Base-by-base conservation (phyloP, 1,140 invertebrate genomes). In the Dinothrombium tinctorium region DNA sequence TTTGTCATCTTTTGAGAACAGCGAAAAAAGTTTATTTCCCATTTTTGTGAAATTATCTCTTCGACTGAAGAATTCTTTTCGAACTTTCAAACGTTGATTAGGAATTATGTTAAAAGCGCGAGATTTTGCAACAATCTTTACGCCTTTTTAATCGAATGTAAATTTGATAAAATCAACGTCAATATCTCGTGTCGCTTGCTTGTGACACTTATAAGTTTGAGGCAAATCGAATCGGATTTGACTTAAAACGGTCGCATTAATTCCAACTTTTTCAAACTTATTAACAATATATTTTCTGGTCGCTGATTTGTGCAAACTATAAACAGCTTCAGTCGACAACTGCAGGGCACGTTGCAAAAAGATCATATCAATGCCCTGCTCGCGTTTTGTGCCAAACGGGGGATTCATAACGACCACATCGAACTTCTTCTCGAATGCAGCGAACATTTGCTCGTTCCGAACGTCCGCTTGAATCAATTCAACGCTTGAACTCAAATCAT, bases 391-490 rank as follows among this genome's bases (percentile, higher is more conserved):
- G 2, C 92, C 90, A 69, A 98, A 96, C 14, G 92, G 90, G 17
- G 89, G 90, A 69, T 98, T 98, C 76, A 94, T 89, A 7, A 98
- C 63, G 2, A 92, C 80, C 6, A 79, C 84, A 56, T 96, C 84
- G 63, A 92, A 87, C n/a, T 58, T 57, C 49, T 75, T 73, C 37
- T 69, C 24, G n/a, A n/a, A n/a, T n/a, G n/a, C n/a, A n/a, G n/a
- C n/a, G 39, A 49, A 52, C 26, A 32, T 46, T 11, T 26, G 32
- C 38, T 37, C 32, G 15, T 46, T 24, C n/a, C 32, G 38, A 2
- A 64, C 51, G 54, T 67, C 59, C 23, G 49, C 46, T 32, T 56
- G 53, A 26, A 92, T 51, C 33, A 72, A 59, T 58, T 92, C 82
- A 33, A 82, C 62, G 53, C 71, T 73, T 6, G 47, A 12, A 12